Evolutionary conservation across 92 coral and sea anemone species (phyloP), one percentile per base, ranked within the genome.

Genomic region (Zoanthus gigantus): DNA sequence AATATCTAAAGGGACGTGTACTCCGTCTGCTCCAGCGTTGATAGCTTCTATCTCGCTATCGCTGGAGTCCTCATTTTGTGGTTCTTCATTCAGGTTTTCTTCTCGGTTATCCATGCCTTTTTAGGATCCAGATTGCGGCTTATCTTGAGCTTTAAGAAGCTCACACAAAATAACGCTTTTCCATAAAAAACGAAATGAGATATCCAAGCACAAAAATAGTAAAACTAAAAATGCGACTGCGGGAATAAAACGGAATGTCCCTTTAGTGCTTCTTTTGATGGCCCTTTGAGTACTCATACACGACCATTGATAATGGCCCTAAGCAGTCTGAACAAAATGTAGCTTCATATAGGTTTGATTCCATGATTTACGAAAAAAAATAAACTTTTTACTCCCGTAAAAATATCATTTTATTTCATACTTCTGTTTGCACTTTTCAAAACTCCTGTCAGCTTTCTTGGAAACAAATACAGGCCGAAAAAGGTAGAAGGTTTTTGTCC

Each of bases 21-120:
- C 85, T 4, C 75, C 85, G 72, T 84, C 88, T 32, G 91, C 98
- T 8, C 57, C 90, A 9, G 78, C 83, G 86, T 90, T 92, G 52
- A 93, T 60, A 74, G 93, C 92, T 87, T 95, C 98, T 45, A 93
- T 45, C 76, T 95, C 98, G 79, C 96, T 93, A 71, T 95, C 98
- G 73, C 96, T 95, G 53, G 98, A 95, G 82, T 95, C 98, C 12
- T 91, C 93, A 13, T 90, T 90, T 6, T 89, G 85, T 4, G 29
- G 34, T 1, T 23, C 75, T 30, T 81, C 74, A 60, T 65, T 30
- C 85, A 47, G 85, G 75, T 66, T 81, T 66, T 81, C 85, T 66
- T 81, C 85, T 74, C 85, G 66, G 65, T 81, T 65, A 14, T 81
- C 85, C 85, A 81, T 81, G 23, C 74, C 63, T 46, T 28, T 81